Evolutionary conservation across 2,113 vertebrate genomes (phyloP).

Genomic region (Ranitomeya imitator): DNA sequence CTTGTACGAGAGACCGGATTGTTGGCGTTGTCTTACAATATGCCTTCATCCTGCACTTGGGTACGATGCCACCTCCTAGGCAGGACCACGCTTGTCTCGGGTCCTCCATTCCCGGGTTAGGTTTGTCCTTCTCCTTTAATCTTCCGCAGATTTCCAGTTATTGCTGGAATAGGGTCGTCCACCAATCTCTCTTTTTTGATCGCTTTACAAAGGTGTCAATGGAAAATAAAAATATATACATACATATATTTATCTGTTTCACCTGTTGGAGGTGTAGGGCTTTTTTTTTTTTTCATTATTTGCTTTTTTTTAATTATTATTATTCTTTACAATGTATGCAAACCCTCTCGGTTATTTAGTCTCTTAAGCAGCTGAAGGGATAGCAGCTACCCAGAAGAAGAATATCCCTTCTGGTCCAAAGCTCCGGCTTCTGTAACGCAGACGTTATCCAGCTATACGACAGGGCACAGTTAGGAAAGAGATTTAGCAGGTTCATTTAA

Average conservation of each 20-base stretch:
- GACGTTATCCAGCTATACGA: not conserved
- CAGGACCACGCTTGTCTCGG: not conserved
- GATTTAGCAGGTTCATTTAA: constrained; percentile 76
- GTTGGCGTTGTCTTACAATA: not conserved
- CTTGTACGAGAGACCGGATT: not conserved
- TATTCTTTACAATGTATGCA: constrained; percentile 26
- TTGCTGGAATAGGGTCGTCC: constrained; percentile 58
- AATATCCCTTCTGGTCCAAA: constrained; percentile 34
- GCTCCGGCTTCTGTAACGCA: constrained; percentile 28
- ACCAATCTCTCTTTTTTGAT: constrained; percentile 66
- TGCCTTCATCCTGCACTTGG: not conserved
- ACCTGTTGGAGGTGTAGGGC: not conserved
- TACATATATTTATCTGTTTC: constrained; percentile 54
- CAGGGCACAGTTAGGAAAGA: constrained; percentile 73
- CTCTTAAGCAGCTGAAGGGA: constrained; percentile 50
- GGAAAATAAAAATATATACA: constrained; percentile 60
- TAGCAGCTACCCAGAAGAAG: constrained; percentile 19
- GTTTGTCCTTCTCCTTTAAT: constrained; percentile 21
- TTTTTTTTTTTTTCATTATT: constrained; percentile 26
- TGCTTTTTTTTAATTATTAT: not conserved
- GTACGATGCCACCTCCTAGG: not conserved
- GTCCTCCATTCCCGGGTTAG: not conserved
- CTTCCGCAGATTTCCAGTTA: constrained; percentile 16
- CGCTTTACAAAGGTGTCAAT: constrained; percentile 64
- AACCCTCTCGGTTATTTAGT: constrained; percentile 36